Conservation (phyloP, 1,140 invertebrate genomes). For the Hetaerina americana region DNA sequence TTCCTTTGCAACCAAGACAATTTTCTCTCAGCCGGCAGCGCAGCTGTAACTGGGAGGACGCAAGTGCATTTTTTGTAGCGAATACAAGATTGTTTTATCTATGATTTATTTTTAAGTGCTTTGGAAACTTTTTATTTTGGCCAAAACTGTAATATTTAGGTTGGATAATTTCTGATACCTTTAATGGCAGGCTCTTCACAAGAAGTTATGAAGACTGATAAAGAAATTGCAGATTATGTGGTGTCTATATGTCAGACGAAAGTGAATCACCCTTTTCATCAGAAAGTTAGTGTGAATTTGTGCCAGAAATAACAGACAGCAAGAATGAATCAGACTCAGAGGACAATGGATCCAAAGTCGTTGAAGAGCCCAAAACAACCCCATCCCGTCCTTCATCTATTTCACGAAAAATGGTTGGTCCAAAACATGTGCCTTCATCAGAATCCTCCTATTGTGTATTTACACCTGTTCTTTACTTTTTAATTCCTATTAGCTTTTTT, state of each 20-base stretch:
- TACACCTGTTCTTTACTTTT: too few relatives aligned
- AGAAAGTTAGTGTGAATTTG: background rate
- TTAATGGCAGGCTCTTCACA: background rate
- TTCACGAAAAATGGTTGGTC: too few relatives aligned
- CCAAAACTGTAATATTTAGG: background rate
- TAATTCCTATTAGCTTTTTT: too few relatives aligned
- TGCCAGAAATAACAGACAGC: background rate
- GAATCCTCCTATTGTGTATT: too few relatives aligned
- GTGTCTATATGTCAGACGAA: background rate
- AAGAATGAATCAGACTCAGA: too few relatives aligned
- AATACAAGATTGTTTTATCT: background rate
- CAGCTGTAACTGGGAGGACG: background rate
- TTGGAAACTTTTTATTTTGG: background rate
- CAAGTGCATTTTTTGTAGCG: background rate
- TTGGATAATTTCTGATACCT: background rate
- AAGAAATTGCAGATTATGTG: background rate
- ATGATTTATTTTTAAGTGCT: background rate
- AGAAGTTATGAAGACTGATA: background rate
- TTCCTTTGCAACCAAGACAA: background rate
- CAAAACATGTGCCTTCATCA: too few relatives aligned
- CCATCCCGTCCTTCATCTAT: too few relatives aligned
- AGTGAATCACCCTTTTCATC: background rate
- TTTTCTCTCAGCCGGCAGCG: background rate
- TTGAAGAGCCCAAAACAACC: too few relatives aligned
- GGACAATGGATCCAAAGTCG: too few relatives aligned